Percentiles rank a stretch among this genome's conserved stretches.
phyloP scores from a whole-genome alignment of 2,888 invertebrate species.

The Tetanocera ferruginea region DNA sequence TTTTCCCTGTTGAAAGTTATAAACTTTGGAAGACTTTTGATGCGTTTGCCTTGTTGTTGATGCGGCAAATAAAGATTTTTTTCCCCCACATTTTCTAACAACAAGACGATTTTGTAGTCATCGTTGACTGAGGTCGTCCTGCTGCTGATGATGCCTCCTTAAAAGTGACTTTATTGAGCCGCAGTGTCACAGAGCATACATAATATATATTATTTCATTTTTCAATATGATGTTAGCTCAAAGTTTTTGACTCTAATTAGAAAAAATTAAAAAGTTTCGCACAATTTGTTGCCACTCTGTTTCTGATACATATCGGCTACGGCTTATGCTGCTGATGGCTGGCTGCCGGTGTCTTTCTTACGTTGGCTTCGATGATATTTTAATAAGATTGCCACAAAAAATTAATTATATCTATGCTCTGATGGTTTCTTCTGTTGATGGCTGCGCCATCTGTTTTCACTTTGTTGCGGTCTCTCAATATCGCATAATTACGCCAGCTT shows the following conservation, averaged over 20 bases:
- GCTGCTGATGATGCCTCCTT: no score
- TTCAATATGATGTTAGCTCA: slow-evolving; percentile 21
- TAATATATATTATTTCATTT: not conserved
- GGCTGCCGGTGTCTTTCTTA: not conserved
- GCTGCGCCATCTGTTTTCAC: slow-evolving; percentile 48
- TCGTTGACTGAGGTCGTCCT: not conserved
- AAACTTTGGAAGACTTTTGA: slow-evolving; percentile 31
- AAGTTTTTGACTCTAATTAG: slow-evolving; percentile 45
- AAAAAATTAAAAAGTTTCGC: slow-evolving; percentile 26
- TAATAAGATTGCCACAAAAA: slow-evolving; percentile 60
- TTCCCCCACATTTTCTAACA: not conserved
- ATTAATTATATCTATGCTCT: slow-evolving; percentile 55
- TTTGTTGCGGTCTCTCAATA: slow-evolving; percentile 25
- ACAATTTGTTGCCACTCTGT: slow-evolving; percentile 27
- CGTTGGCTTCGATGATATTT: slow-evolving; percentile 57
- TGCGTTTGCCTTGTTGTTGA: not conserved
- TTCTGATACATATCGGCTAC: not conserved
- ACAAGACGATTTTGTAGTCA: not conserved
- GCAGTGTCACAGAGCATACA: not conserved
- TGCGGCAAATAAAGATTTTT: not conserved
- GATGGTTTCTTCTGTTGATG: not conserved
- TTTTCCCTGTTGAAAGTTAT: slow-evolving; percentile 17
- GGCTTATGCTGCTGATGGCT: slow-evolving; percentile 5
- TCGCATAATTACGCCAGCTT: slow-evolving; percentile 18
- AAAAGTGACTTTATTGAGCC: no score